Evolutionary conservation across 2,888 invertebrate species (phyloP).

Genomic region (Ormia ochracea): DNA sequence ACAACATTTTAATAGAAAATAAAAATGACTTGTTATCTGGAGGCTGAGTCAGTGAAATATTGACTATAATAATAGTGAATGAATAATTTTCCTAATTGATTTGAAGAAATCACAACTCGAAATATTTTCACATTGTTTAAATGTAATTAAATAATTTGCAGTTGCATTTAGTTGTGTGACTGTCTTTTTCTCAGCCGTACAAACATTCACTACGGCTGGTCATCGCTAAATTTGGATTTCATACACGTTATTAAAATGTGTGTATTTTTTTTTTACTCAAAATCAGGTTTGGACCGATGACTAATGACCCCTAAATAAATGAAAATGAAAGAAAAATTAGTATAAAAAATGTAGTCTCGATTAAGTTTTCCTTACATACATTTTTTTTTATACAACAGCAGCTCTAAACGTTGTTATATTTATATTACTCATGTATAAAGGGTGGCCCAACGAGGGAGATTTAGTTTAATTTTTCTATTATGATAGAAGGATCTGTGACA

Average conservation of each 20-base stretch:
- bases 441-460: too few species aligned
- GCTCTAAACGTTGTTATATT: too few species aligned
- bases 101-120: neutral
- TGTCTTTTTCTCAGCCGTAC: neutral
- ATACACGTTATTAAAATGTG: neutral
- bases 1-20: neutral
- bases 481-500: too few species aligned
- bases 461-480: too few species aligned
- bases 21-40: neutral
- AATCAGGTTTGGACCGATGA: neutral
- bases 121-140: neutral
- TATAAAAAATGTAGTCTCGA: neutral
- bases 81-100: neutral
- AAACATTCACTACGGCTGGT: neutral
- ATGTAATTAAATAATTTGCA: too few species aligned
- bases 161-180: too few species aligned
- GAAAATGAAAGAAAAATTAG: neutral
- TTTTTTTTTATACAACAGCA: too few species aligned
- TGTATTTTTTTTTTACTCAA: neutral
- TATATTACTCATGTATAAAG: too few species aligned
- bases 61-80: neutral
- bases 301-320: neutral
- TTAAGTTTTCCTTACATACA: constrained; percentile 15
- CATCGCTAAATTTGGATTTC: neutral
- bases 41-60: neutral